phyloP scores from a whole-genome alignment of 2,797 vertebrate genomes.

The Coracias cyanogaster region DNA sequence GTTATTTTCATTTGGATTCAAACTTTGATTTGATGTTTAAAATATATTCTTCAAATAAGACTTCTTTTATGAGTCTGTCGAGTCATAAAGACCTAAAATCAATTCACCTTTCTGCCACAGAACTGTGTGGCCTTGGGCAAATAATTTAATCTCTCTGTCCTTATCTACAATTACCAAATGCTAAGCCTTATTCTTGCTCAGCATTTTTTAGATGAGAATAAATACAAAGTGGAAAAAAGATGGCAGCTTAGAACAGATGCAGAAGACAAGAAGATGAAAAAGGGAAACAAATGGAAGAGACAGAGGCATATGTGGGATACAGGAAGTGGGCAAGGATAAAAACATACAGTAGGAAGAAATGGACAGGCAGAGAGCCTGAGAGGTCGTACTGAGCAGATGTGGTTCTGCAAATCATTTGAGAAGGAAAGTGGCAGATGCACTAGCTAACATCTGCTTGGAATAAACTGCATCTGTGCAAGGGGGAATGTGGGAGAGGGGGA shows the following conservation, averaged over 20 bases:
- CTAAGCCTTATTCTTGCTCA: background rate
- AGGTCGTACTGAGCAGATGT: background rate
- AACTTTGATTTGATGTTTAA: conserved; percentile 41
- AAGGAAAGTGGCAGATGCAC: conserved; percentile 34
- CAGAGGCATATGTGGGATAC: background rate
- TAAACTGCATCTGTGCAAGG: background rate
- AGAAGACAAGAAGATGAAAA: background rate
- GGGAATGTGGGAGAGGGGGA: background rate
- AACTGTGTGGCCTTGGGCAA: background rate
- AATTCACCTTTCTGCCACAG: conserved; percentile 18
- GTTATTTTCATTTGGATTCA: conserved; percentile 17
- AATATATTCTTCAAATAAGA: conserved; percentile 7
- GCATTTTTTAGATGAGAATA: background rate
- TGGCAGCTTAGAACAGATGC: background rate
- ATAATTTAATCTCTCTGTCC: conserved; percentile 1
- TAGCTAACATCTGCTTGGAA: conserved; percentile 31
- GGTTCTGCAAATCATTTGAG: conserved; percentile 11
- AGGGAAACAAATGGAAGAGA: background rate
- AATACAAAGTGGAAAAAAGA: background rate
- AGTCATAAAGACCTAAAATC: conserved; percentile 6
- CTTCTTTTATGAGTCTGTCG: conserved; percentile 25
- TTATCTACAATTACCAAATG: conserved; percentile 17
- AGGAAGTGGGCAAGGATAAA: background rate
- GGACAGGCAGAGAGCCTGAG: background rate
- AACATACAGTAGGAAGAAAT: background rate